Conservation (phyloP, 1,140 invertebrate genomes). For the Ips typographus region DNA sequence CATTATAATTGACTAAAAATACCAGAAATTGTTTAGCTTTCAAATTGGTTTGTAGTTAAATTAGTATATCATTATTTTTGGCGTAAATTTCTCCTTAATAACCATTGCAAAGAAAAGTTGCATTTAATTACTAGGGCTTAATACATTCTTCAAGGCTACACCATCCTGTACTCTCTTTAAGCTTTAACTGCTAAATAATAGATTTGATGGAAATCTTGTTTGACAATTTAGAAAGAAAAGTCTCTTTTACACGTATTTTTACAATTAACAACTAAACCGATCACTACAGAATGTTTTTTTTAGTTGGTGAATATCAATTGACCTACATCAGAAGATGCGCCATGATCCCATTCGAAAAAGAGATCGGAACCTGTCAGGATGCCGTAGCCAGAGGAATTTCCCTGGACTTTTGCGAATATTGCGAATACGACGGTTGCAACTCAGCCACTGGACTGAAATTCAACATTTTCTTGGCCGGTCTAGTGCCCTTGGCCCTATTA, state of each 20-base stretch:
- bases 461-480: slow-evolving; percentile 31
- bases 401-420: slow-evolving; percentile 56
- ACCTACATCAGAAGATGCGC: slow-evolving; percentile 53
- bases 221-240: too few relatives aligned
- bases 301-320: slow-evolving; percentile 34
- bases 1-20: too few relatives aligned
- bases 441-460: slow-evolving; percentile 36
- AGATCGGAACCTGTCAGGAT: slow-evolving; percentile 55
- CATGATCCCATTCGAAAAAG: slow-evolving; percentile 58
- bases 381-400: slow-evolving; percentile 54
- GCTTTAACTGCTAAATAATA: too few relatives aligned
- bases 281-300: slow-evolving; percentile 12
- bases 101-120: too few relatives aligned
- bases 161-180: too few relatives aligned
- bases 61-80: too few relatives aligned
- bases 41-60: too few relatives aligned
- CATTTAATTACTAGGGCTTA: too few relatives aligned
- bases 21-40: too few relatives aligned
- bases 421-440: slow-evolving; percentile 49
- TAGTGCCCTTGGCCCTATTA: slow-evolving; percentile 30
- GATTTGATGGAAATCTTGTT: too few relatives aligned
- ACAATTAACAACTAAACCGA: neutral
- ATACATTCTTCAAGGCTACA: too few relatives aligned
- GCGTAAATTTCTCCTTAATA: too few relatives aligned
- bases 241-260: neutral